phyloP scores from a whole-genome alignment of 92 coral and sea anemone species.

The Muricea muricata region DNA sequence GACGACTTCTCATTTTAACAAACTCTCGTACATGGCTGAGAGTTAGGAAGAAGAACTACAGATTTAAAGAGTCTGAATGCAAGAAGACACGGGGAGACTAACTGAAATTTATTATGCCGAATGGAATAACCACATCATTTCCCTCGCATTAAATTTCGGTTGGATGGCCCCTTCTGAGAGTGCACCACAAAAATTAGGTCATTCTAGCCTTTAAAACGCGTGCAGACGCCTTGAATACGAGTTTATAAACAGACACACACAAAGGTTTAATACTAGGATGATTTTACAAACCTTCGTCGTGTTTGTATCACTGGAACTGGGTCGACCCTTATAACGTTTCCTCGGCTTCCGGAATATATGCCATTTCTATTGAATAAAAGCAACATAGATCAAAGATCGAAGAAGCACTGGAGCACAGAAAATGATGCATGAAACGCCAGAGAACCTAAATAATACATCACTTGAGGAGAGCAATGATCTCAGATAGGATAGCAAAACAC shows the following conservation, averaged over 20 bases:
- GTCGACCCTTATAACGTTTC: slow-evolving; percentile 26
- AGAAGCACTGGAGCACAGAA: neutral
- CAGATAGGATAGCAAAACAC: neutral
- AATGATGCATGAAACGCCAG: neutral
- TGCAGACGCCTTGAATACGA: neutral
- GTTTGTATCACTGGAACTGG: slow-evolving; percentile 27
- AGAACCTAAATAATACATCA: neutral
- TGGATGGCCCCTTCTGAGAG: neutral
- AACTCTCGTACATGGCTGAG: neutral
- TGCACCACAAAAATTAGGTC: slow-evolving; percentile 1
- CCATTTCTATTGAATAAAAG: slow-evolving; percentile 21
- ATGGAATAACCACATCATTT: neutral
- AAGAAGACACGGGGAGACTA: neutral
- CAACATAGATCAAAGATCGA: neutral
- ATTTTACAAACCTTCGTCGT: slow-evolving; percentile 13
- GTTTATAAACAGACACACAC: neutral
- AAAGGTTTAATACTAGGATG: neutral
- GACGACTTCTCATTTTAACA: neutral
- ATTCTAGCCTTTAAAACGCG: neutral
- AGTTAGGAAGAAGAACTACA: neutral
- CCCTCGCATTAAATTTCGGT: neutral
- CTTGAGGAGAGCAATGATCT: neutral
- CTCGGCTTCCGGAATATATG: slow-evolving; percentile 37
- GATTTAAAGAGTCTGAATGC: neutral
- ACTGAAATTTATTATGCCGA: neutral